Base-by-base conservation (phyloP, 2,113 vertebrate genomes). In the Pristiophorus japonicus region DNA sequence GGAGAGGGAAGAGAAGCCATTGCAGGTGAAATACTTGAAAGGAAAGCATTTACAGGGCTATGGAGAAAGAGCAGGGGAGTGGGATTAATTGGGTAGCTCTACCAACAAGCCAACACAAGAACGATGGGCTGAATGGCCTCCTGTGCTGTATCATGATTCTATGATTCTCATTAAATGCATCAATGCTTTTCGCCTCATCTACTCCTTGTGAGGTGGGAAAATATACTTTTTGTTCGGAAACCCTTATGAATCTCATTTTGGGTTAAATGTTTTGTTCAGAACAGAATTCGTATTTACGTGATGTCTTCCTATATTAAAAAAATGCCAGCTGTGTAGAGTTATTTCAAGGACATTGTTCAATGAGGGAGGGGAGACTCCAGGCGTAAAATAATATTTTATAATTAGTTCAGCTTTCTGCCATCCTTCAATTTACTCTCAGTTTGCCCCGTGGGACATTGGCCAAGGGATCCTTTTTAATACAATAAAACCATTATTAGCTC, bases 341-440 rank as follows among this genome's bases (percentile, higher is more conserved):
- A 92, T 92, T 92, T 92, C 88, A 63, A 92, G 88, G 88, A 10
- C n/a, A 91, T 91, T 42, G 34, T 92, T 92, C 88, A 92, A 16
- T 63, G 65, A 63, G n/a, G n/a, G 59, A 92, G 88, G 59, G 55
- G 16, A 63, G 55, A 92, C 16, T 92, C 59, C 0, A 65, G 88
- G 59, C 88, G 8, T 38, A 20, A 63, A 92, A 63, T 92, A 63
- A 92, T 92, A 59, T 92, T 92, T 92, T 92, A 92, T 63, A 92
- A 92, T 92, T 92, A 92, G 88, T 63, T 92, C 55, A 63, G 30
- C 88, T 92, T 3, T 20, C 87, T 62, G 51, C 51, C 88, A 22
- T 92, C 88, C 34, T 62, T 63, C 59, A 63, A 18, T 92, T 92
- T 7, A 45, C 16, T 38, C 16, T 38, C 88, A 63, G 59, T n/a